Evolutionary conservation across 2,888 invertebrate genomes (phyloP).

Genomic region (Serripes groenlandicus): DNA sequence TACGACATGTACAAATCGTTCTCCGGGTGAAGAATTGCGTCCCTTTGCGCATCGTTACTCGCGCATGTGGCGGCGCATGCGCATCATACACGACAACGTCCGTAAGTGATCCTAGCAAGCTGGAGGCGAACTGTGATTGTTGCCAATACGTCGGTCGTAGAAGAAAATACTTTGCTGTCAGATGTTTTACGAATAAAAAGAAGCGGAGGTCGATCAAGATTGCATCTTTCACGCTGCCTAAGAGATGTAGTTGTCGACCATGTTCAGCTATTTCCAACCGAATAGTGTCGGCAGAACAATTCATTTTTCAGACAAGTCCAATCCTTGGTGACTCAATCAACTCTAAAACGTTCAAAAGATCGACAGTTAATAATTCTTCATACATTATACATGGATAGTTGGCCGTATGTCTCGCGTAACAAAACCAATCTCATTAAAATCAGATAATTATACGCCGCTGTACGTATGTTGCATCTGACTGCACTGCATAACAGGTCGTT

Average conservation of each 20-base stretch:
- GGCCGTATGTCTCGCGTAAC: too few species aligned
- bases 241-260: slow-evolving; percentile 54
- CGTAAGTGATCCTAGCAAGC: slow-evolving; percentile 28
- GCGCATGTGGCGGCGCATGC: slow-evolving; percentile 57
- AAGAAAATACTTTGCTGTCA: slow-evolving; percentile 49
- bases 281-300: slow-evolving; percentile 42
- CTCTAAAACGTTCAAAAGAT: slow-evolving; percentile 11
- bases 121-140: slow-evolving; percentile 58
- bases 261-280: slow-evolving; percentile 47
- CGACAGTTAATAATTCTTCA: background rate
- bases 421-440: too few species aligned
- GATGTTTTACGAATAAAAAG: slow-evolving; percentile 36
- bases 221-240: slow-evolving; percentile 36
- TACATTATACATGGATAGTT: background rate
- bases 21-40: slow-evolving; percentile 49
- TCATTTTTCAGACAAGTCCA: slow-evolving; percentile 48
- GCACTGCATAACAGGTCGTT: too few species aligned
- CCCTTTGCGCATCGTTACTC: slow-evolving; percentile 46
- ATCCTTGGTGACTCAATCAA: slow-evolving; percentile 33
- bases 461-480: too few species aligned
- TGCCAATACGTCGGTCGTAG: slow-evolving; percentile 59
- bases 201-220: slow-evolving; percentile 39
- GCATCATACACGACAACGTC: slow-evolving; percentile 53
- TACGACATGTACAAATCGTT: slow-evolving; percentile 40
- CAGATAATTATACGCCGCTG: too few species aligned